Conservation (phyloP, 2,113 vertebrate genomes). For the Eptesicus fuscus region DNA sequence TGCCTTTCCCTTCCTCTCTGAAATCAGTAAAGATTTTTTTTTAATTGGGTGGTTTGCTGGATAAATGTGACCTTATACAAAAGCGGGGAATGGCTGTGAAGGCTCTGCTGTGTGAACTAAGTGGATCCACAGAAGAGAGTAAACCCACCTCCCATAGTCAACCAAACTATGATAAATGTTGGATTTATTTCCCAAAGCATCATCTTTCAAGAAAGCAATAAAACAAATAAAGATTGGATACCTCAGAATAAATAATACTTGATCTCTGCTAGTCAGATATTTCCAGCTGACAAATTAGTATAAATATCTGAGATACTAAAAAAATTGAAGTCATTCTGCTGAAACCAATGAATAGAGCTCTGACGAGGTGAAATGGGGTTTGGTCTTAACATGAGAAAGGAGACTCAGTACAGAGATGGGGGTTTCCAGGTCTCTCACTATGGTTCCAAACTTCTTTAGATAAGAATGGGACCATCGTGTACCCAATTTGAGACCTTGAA, state of each 20-base stretch:
- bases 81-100: neutral
- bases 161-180: constrained; percentile 52
- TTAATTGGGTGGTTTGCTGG: neutral
- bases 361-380: neutral
- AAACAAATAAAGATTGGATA: constrained; percentile 68
- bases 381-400: neutral
- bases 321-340: constrained; percentile 1
- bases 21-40: too few relatives aligned
- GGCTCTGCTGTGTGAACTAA: neutral
- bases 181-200: constrained; percentile 42
- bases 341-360: constrained; percentile 40
- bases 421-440: neutral
- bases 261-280: constrained; percentile 49
- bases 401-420: neutral
- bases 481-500: too few relatives aligned
- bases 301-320: constrained; percentile 58
- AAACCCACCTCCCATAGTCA: neutral
- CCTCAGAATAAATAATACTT: constrained; percentile 66
- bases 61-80: neutral
- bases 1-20: too few relatives aligned
- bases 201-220: constrained; percentile 60
- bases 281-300: constrained; percentile 65
- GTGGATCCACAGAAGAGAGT: neutral
- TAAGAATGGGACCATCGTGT: neutral
- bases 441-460: neutral